Evolutionary conservation across 2,888 invertebrate genomes (phyloP), one percentile per base, ranked within the genome.

Genomic region (Vanessa cardui): DNA sequence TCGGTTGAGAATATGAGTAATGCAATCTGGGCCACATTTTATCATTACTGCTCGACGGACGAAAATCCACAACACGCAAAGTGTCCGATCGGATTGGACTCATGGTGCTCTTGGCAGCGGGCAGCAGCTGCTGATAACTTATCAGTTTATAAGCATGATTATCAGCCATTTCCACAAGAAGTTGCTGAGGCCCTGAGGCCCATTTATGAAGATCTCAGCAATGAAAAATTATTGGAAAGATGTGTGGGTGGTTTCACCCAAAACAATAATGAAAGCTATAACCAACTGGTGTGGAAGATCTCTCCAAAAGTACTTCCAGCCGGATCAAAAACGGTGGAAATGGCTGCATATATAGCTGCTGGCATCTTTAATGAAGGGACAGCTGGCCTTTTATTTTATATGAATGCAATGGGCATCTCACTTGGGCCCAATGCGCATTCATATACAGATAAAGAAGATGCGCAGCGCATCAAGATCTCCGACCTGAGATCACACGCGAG

Each of bases 1-100:
- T 76, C 76, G 16, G 65, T 78, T 56, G 66, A 78, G 45, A 50
- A 68, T n/a, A 49, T 61, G 61, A 61, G 18, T 15, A 47, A 47
- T 2, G 47, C n/a, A 2, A 47, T 47, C 2, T 47, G 47, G 47
- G 47, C 47, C 74, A 65, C 65, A 12, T 69, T 26, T 39, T 65
- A 18, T 62, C 65, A 69, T 47, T 58, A 69, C 26, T 59, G 58
- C 59, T 69, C 62, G 20, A 69, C 65, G 9, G 65, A 69, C 45
- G 61, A 50, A 15, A 65, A 65, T 54, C 65, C 65, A 59, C 69
- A 65, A 20, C 69, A 69, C 56, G 46, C 45, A 52, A 54, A 69
- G n/a, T 69, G 69, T 58, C 69, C 65, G 33, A 31, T 26, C 46
- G 65, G 69, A 15, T 62, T 16, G 21, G 58, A 58, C 46, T 46